These are phyloP conservation scores for Caenorhabditis remanei DNA, from an alignment of 1,140 invertebrate genomes.

Conservation along the genomic window DNA sequence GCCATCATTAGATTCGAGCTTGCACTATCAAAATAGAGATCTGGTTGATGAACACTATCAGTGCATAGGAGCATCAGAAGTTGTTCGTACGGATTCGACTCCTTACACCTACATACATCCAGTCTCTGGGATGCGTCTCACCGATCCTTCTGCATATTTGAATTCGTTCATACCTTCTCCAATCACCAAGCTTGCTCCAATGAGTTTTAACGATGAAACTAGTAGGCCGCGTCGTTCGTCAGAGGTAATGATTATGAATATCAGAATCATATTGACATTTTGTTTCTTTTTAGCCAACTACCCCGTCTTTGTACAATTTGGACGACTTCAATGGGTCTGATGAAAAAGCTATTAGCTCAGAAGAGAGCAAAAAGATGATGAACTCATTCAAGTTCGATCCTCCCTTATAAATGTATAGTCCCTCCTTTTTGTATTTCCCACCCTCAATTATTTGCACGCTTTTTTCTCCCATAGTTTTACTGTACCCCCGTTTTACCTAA, in stretches of 20 bases:
- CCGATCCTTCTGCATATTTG: constrained; percentile 35
- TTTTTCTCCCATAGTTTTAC: constrained; percentile 19
- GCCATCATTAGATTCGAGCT: background rate
- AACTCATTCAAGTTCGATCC: background rate
- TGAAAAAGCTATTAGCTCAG: background rate
- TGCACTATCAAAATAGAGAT: constrained; percentile 9
- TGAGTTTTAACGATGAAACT: background rate
- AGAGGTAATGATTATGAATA: background rate
- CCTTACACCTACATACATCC: constrained; percentile 32
- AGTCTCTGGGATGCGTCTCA: constrained; percentile 14
- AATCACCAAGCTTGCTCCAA: constrained; percentile 22
- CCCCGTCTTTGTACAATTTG: background rate
- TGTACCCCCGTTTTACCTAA: constrained; percentile 36
- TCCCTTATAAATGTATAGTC: background rate
- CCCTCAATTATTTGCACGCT: background rate
- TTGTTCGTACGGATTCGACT: background rate
- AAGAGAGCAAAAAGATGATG: background rate
- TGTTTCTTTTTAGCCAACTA: background rate
- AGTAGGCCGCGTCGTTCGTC: background rate
- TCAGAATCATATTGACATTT: too few species aligned
- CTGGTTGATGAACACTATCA: background rate
- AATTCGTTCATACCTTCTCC: constrained; percentile 12
- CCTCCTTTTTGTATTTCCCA: background rate
- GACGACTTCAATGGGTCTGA: background rate
- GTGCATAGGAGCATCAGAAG: background rate